Evolutionary conservation across 1,140 invertebrate genomes (phyloP), one percentile per base, ranked within the genome.

Genomic region (Holcopasites calliopsidis): DNA sequence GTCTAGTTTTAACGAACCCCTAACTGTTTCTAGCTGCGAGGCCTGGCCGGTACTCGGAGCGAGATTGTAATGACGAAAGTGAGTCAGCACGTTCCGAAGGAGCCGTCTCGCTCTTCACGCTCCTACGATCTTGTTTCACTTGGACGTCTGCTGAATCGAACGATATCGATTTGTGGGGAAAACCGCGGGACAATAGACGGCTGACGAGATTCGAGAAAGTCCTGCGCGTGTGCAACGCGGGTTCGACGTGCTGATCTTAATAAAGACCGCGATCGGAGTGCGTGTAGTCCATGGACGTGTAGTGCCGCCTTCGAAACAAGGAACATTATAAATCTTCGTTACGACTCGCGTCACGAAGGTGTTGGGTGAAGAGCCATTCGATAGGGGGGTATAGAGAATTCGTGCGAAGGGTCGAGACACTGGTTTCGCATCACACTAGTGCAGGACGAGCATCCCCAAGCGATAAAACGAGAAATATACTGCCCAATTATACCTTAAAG

Each of bases 321-420:
- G 66, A 74, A 4, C 23, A 18, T 44, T 66, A 62, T 74, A 74
- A 47, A 74, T 74, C 71, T 57, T 38, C 38, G 66, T 74, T 74
- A 74, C 40, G 40, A 21, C 21, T 38, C 31, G 62, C 38, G 54
- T 47, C 35, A 55, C 38, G 61, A 28, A 65, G 61, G 49, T 47
- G 62, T 66, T 11, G 70, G 58, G 58, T 72, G 61, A 44, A 66
- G 71, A 55, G 21, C 44, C 28, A 0, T 44, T 44, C 10, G 31
- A 31, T 11, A n/a, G 10, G 23, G 21, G 33, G 23, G 31, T 35
- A n/a, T 5, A n/a, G 23, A 21, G 16, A 42, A 44, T 33, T 73
- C 58, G n/a, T 52, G 26, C 16, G 18, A 26, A 28, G 33, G 71
- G 38, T 55, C 38, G 50, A 26, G 49, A n/a, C 44, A 57, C 33